Conservation (phyloP, 2,888 invertebrate genomes). For the Aphrophora alni region DNA sequence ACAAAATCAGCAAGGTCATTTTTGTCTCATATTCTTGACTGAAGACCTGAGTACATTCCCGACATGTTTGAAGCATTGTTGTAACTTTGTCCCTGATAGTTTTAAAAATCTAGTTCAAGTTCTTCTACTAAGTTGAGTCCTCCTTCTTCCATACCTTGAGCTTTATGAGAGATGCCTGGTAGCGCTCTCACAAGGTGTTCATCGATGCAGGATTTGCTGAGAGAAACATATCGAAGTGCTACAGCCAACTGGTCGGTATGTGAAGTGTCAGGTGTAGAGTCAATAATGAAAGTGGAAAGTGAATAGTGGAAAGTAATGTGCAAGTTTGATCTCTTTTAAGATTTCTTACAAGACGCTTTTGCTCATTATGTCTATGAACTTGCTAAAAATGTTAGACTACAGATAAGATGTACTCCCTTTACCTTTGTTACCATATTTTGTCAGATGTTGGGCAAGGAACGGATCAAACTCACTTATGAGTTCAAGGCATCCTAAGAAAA, state of each 20-base stretch:
- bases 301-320: conserved; percentile 22
- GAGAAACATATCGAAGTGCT: conserved; percentile 17
- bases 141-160: too few relatives aligned
- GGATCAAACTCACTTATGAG: neutral
- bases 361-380: conserved; percentile 5
- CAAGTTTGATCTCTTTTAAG: conserved; percentile 26
- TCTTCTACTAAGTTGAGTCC: conserved; percentile 38
- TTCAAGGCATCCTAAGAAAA: too few relatives aligned
- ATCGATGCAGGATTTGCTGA: too few relatives aligned
- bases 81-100: conserved; percentile 52
- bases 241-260: too few relatives aligned
- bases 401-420: too few relatives aligned
- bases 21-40: too few relatives aligned
- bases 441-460: too few relatives aligned
- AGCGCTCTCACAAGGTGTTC: conserved; percentile 25
- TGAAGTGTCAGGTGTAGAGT: conserved; percentile 33
- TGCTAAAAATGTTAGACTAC: too few relatives aligned
- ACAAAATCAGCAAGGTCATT: conserved; percentile 31
- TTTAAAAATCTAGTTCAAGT: conserved; percentile 39
- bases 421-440: neutral
- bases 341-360: too few relatives aligned
- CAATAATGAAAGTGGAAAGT: too few relatives aligned
- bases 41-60: conserved; percentile 29
- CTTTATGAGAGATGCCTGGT: too few relatives aligned
- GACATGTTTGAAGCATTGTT: too few relatives aligned